These are phyloP conservation scores for Drosophila persimilis DNA, from an alignment of 1,140 invertebrate species.

Conservation along the genomic window DNA sequence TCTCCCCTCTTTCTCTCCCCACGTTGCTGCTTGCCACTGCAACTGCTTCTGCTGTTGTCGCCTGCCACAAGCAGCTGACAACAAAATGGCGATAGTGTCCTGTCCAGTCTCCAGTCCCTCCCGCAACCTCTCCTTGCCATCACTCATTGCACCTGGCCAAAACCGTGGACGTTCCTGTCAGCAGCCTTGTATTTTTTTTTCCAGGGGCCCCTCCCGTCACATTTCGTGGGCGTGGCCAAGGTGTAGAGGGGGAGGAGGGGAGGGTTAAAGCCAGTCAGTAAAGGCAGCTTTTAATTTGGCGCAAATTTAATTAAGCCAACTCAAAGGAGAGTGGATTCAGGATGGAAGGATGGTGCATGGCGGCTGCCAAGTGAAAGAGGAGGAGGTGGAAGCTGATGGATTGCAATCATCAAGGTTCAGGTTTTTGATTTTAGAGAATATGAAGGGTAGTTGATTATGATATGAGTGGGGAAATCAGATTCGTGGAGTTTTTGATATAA, in stretches of 20 bases:
- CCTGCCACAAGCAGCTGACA: constrained; percentile 72
- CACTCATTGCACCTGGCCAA: constrained; percentile 44
- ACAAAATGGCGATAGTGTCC: constrained; percentile 68
- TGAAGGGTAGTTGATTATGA: too few species aligned
- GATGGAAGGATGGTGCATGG: not conserved
- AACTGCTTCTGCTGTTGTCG: constrained; percentile 52
- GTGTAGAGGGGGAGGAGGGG: not conserved
- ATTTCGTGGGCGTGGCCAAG: constrained; percentile 22
- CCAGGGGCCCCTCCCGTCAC: too few species aligned
- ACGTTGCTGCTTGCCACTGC: not conserved
- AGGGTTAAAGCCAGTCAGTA: constrained; percentile 24
- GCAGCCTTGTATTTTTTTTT: constrained; percentile 26
- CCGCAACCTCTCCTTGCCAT: not conserved
- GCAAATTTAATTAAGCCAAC: constrained; percentile 70
- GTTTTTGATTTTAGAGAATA: too few species aligned
- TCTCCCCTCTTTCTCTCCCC: constrained; percentile 1
- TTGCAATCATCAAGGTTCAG: constrained; percentile 18
- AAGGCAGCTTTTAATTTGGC: constrained; percentile 65
- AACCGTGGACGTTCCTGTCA: constrained; percentile 48
- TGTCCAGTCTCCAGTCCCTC: not conserved
- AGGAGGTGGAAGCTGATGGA: not conserved
- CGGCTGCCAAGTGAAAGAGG: not conserved
- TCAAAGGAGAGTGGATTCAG: constrained; percentile 4
- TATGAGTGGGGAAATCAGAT: too few species aligned
- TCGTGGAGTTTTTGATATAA: too few species aligned